These are phyloP conservation scores for Collichthys lucidus DNA, from an alignment of 2,113 vertebrate species.

Conservation along the genomic window DNA sequence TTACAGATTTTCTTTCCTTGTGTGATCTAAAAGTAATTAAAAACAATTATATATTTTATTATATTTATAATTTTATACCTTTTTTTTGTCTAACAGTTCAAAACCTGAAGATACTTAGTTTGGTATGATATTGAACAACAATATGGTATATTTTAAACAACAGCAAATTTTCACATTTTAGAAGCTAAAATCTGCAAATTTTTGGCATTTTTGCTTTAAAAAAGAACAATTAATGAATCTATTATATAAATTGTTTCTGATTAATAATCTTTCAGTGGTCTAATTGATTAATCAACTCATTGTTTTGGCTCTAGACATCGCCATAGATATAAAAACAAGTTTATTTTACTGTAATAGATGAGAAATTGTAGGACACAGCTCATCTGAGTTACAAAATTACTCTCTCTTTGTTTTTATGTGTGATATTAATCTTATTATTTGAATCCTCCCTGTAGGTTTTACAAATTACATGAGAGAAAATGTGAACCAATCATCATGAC, in stretches of 20 bases:
- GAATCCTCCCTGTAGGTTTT: constrained; percentile 87
- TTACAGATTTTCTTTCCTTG: neutral
- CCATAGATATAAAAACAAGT: neutral
- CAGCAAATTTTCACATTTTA: too few relatives aligned
- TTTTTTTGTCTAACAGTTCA: neutral
- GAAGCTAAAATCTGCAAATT: too few relatives aligned
- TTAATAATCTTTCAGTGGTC: neutral
- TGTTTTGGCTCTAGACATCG: neutral
- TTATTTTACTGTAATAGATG: neutral
- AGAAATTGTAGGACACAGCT: neutral
- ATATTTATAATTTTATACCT: neutral
- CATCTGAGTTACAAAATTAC: neutral
- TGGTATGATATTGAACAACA: too few relatives aligned
- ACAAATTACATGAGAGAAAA: constrained; percentile 98
- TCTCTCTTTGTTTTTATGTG: neutral
- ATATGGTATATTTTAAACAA: too few relatives aligned
- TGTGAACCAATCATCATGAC: constrained; percentile 99
- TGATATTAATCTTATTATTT: neutral
- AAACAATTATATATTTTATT: too few relatives aligned
- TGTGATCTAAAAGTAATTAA: neutral
- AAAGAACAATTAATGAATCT: neutral
- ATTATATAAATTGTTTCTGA: neutral
- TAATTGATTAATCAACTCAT: neutral
- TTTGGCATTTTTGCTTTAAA: too few relatives aligned
- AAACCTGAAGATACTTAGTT: neutral